Evolutionary conservation across 2,113 vertebrate species (phyloP).

Genomic region (Aegotheles bennettii): DNA sequence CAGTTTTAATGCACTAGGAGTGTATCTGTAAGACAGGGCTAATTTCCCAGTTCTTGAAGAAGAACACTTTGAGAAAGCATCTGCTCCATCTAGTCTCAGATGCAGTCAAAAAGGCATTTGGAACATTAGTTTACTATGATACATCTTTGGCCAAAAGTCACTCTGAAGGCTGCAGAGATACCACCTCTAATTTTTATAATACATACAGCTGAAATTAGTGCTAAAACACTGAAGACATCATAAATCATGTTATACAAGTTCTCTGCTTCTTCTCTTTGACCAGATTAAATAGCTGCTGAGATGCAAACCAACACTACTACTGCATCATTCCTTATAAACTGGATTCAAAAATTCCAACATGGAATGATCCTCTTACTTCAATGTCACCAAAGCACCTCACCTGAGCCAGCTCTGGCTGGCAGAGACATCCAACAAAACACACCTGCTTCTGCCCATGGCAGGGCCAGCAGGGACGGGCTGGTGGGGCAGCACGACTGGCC

Average conservation of each 20-base stretch:
- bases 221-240: neutral
- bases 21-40: neutral
- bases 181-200: neutral
- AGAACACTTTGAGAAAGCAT: neutral
- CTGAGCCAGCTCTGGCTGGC: neutral
- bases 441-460: neutral
- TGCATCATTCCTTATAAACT: neutral
- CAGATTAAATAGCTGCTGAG: neutral
- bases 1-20: neutral
- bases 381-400: neutral
- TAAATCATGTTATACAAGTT: neutral
- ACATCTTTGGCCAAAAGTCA: neutral
- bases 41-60: neutral
- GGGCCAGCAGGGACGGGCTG: neutral
- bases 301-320: neutral
- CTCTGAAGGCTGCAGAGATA: neutral
- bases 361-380: neutral
- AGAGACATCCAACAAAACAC: neutral
- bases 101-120: neutral
- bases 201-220: neutral
- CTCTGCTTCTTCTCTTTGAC: neutral
- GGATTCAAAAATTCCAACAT: neutral
- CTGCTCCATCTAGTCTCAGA: neutral
- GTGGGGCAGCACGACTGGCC: neutral
- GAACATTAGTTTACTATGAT: neutral